phyloP scores from a whole-genome alignment of 2,113 vertebrate genomes.

The Rhegmatorhina hoffmannsi region DNA sequence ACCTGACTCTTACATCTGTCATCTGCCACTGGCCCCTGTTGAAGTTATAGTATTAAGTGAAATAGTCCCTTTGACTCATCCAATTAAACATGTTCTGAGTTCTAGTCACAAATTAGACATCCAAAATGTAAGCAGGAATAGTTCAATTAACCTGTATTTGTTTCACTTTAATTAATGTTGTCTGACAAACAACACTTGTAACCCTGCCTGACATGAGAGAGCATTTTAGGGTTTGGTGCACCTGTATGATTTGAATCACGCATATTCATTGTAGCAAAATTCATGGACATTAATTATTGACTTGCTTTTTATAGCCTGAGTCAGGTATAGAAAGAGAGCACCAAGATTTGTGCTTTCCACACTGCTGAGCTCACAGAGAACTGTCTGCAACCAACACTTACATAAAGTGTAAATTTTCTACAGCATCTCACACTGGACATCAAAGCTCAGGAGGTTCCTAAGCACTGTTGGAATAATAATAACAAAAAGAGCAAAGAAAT shows the following conservation, averaged over 20 bases:
- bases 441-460: neutral
- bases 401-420: accelerated
- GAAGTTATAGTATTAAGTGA: neutral
- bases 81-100: neutral
- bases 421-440: neutral
- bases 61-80: neutral
- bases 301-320: neutral
- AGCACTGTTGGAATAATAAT: neutral
- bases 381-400: neutral
- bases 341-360: neutral
- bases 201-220: neutral
- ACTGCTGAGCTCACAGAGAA: neutral
- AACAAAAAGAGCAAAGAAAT: neutral
- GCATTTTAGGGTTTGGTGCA: neutral
- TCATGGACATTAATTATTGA: neutral
- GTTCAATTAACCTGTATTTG: neutral
- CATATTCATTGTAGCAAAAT: neutral
- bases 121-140: neutral
- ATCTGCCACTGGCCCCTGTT: neutral
- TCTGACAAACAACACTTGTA: neutral
- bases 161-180: neutral
- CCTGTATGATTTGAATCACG: neutral
- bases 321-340: neutral
- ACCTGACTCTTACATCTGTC: neutral
- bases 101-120: neutral